A percentile compares a stretch with the other conserved stretches of the same genome.
Evolutionary conservation across 2,797 vertebrate species (phyloP).

Genomic region (Microctenopoma lineatum): DNA sequence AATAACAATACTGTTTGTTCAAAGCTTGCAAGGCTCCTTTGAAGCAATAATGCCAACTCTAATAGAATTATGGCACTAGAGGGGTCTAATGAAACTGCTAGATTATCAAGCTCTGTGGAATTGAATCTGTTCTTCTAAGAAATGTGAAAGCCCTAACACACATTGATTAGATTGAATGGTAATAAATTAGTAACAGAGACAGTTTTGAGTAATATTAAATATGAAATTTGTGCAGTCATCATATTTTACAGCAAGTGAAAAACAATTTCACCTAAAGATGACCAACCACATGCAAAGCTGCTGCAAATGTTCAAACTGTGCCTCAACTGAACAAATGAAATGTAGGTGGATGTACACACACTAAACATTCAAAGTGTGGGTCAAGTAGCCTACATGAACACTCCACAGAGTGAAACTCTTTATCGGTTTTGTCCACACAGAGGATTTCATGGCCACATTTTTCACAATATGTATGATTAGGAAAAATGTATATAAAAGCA

Average conservation of each 20-base stretch:
- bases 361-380: not conserved
- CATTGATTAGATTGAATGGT: not conserved
- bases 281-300: not conserved
- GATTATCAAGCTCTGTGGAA: slow-evolving; percentile 3
- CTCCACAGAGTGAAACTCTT: not conserved
- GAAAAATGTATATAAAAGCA: slow-evolving; percentile 8
- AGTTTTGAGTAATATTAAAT: not conserved
- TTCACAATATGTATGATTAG: not conserved
- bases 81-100: not conserved
- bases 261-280: not conserved
- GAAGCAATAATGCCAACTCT: slow-evolving; percentile 23
- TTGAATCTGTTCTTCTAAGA: slow-evolving; percentile 7
- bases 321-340: not conserved
- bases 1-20: slow-evolving; percentile 26
- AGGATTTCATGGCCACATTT: not conserved
- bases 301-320: not conserved
- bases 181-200: not conserved
- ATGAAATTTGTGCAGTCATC: not conserved
- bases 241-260: not conserved
- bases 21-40: slow-evolving; percentile 11
- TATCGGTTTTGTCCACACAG: not conserved
- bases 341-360: not conserved
- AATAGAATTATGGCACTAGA: slow-evolving; percentile 27
- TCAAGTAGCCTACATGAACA: not conserved
- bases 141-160: not conserved